Conservation (phyloP, 2,888 invertebrate species). For the Watsonalla cultraria region DNA sequence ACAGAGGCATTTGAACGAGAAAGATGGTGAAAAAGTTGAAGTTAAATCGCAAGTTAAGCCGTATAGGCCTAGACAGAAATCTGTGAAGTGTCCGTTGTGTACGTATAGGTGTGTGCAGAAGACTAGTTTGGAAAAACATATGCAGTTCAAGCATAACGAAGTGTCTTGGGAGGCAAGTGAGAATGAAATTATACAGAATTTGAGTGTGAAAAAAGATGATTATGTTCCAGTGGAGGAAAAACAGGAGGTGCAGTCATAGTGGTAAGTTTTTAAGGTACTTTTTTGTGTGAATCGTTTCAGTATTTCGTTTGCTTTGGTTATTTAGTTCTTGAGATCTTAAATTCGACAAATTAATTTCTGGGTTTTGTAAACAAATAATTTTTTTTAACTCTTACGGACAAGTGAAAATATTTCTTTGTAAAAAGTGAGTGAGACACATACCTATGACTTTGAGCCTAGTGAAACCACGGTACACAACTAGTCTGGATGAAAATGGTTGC, state of each 20-base stretch:
- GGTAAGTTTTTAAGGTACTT: constrained; percentile 5
- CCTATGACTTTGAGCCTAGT: too few species aligned
- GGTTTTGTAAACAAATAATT: too few species aligned
- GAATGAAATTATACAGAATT: constrained; percentile 41
- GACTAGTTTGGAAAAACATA: constrained; percentile 68
- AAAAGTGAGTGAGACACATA: too few species aligned
- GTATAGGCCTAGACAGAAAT: constrained; percentile 63
- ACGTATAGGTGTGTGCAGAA: constrained; percentile 67
- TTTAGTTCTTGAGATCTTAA: too few species aligned
- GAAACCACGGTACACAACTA: too few species aligned
- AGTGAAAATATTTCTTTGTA: too few species aligned
- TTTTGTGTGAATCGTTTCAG: background rate
- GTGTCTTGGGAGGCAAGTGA: constrained; percentile 26
- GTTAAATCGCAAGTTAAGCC: constrained; percentile 53
- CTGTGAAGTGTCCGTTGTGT: constrained; percentile 63
- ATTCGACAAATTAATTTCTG: too few species aligned
- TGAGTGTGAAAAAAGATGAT: constrained; percentile 48
- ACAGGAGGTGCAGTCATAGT: constrained; percentile 20
- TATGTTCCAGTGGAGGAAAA: constrained; percentile 15
- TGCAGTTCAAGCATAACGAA: constrained; percentile 59
- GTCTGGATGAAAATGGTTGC: too few species aligned
- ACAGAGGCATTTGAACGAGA: constrained; percentile 65
- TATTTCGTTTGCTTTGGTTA: background rate
- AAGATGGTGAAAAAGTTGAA: constrained; percentile 48
- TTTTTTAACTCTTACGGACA: too few species aligned